Evolutionary conservation across 2,888 invertebrate species (phyloP), one percentile per base, ranked within the genome.

Genomic region (Stenchaetothrips biformis): DNA sequence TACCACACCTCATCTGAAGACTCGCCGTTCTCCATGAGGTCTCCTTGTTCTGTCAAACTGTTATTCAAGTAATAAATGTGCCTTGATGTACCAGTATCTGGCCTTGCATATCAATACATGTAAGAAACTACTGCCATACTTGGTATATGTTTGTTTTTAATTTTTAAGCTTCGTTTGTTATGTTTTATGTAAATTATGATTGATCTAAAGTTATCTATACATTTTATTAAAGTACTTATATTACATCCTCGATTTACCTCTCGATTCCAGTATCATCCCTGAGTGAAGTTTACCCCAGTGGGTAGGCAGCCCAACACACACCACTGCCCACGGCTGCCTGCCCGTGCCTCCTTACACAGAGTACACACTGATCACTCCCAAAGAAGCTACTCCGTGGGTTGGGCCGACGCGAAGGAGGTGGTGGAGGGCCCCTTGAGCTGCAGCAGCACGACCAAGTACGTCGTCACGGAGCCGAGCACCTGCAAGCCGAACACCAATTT

Each of bases 101-200:
- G 67, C 67, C 67, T 74, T 74, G 25, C 25, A 25, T 74, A 25
- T 25, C 21, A 74, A 25, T 25, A 25, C 25, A 74, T 74, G 67
- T 74, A 74, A 74, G 67, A n/a, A 37, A 74, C 67, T 74, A 74
- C 25, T 74, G 67, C 67, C 67, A 74, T 74, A 74, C 67, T 74
- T 74, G 67, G 67, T 74, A 25, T 74, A 25, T 74, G 25, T 74
- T 74, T 74, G 67, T 25, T 25, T n/a, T 74, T 21, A 74, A 74
- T 7, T 74, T 37, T 74, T 74, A 74, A 74, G 67, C 67, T 74
- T 74, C 25, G 11, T 74, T 74, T 74, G 67, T 74, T 74, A 74
- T 74, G 67, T 74, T 74, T 74, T 74, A 25, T 74, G 67, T 74
- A 74, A 74, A 74, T 74, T 21, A 74, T 74, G 67, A 59, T 59